Percentiles rank a stretch among this genome's conserved stretches.
phyloP scores from a whole-genome alignment of 2,797 vertebrate species.

The Lateolabrax maculatus region DNA sequence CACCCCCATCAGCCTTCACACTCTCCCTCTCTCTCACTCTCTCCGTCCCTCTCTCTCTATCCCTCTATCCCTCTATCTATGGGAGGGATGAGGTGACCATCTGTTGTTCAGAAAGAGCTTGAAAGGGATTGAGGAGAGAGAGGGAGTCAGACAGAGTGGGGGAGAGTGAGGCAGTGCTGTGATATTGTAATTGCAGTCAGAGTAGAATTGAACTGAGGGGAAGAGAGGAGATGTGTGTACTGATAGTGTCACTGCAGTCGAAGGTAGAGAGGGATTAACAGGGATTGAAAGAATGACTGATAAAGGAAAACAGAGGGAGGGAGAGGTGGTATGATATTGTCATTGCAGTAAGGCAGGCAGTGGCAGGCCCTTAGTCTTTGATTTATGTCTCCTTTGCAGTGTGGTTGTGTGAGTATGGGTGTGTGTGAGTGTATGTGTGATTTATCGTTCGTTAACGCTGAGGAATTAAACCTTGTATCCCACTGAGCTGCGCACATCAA shows the following conservation, averaged over 20 bases:
- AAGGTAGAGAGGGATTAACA: conserved; percentile 64
- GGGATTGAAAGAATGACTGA: conserved; percentile 61
- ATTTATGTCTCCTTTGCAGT: conserved; percentile 74
- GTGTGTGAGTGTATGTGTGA: conserved; percentile 59
- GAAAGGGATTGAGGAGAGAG: conserved; percentile 69
- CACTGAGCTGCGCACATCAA: conserved; percentile 79
- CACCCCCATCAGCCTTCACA: conserved; percentile 58
- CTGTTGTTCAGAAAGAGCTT: conserved; percentile 78
- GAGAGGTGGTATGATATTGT: conserved; percentile 72
- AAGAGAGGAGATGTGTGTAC: conserved; percentile 43
- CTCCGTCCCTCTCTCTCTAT: conserved; percentile 18
- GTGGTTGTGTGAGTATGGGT: conserved; percentile 40
- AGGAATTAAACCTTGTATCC: conserved; percentile 85
- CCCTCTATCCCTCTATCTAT: conserved; percentile 68
- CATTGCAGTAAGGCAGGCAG: conserved; percentile 55
- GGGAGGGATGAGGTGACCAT: conserved; percentile 81
- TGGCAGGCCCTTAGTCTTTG: conserved; percentile 77
- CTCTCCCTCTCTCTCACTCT: conserved; percentile 17
- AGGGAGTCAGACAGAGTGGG: conserved; percentile 41
- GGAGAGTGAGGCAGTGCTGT: conserved; percentile 33
- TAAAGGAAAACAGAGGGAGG: conserved; percentile 56
- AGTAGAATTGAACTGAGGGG: conserved; percentile 58
- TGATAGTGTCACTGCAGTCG: conserved; percentile 60
- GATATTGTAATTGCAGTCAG: conserved; percentile 75
- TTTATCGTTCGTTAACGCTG: conserved; percentile 83